Conservation (phyloP, 2,888 invertebrate species). For the Helobdella robusta region DNA sequence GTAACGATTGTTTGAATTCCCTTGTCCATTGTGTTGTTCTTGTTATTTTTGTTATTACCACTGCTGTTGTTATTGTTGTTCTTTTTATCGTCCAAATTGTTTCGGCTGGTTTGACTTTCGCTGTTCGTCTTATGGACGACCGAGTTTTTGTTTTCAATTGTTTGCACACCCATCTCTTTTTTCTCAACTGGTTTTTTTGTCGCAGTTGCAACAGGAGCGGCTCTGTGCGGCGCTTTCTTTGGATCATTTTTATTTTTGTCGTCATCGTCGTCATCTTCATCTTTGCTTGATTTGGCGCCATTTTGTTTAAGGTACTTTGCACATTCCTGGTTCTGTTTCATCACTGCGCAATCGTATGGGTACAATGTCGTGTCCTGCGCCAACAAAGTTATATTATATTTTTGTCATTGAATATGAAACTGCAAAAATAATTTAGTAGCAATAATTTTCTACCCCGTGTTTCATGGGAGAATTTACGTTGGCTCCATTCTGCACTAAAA, state of each 20-base stretch:
- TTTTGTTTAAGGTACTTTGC: conserved; percentile 23
- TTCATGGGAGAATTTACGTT: conserved; percentile 53
- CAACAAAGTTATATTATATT: background rate
- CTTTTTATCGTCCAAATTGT: too few species aligned
- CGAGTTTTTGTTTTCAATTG: background rate
- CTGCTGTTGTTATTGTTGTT: too few species aligned
- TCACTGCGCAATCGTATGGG: conserved; percentile 26
- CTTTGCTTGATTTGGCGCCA: conserved; percentile 15
- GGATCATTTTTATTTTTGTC: background rate
- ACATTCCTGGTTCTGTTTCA: conserved; percentile 18
- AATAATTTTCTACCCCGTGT: background rate
- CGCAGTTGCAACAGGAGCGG: background rate
- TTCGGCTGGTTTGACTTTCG: background rate
- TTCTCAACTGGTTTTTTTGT: background rate
- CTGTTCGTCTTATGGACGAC: background rate
- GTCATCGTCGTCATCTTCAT: background rate
- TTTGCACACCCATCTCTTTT: conserved; percentile 1
- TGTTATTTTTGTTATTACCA: background rate
- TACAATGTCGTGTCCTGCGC: conserved; percentile 17
- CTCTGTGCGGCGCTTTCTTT: background rate
- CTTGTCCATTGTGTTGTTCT: background rate
- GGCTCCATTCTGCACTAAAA: conserved; percentile 72
- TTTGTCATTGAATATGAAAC: background rate
- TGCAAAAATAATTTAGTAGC: background rate
- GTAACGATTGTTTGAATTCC: background rate